A percentile compares a stretch with the other conserved stretches of the same genome.
Evolutionary conservation across 2,797 vertebrate genomes (phyloP).

Genomic region (Cheirogaleus major): DNA sequence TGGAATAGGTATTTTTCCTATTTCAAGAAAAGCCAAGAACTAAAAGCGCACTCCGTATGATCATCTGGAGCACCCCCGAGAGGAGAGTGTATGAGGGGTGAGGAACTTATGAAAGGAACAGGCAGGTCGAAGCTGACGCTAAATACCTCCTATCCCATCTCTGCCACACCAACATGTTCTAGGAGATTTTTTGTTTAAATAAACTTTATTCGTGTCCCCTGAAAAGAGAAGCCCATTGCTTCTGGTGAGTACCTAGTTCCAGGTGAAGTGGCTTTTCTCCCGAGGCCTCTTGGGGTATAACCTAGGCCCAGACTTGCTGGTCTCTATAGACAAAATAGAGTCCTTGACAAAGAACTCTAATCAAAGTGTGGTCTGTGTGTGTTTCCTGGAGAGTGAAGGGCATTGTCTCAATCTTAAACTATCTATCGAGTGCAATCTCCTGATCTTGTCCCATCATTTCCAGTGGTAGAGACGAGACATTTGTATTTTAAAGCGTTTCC

Average conservation of each 20-base stretch:
- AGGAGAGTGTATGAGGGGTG: not conserved
- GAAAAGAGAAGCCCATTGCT: not conserved
- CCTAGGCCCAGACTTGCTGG: not conserved
- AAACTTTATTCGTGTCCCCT: not conserved
- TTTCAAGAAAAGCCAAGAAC: not conserved
- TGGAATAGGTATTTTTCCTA: not conserved
- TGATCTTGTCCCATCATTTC: not conserved
- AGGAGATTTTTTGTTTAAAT: not conserved
- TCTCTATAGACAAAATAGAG: not conserved
- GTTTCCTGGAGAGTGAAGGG: not conserved
- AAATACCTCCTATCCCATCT: not conserved
- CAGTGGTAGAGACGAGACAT: not conserved
- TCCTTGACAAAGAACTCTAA: not conserved
- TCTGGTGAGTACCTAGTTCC: not conserved
- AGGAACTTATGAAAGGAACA: not conserved
- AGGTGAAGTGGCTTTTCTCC: not conserved
- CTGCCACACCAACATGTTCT: not conserved
- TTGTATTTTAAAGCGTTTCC: not conserved
- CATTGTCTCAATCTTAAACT: not conserved
- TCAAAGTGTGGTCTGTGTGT: not conserved
- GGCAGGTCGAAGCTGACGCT: not conserved
- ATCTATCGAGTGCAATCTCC: not conserved
- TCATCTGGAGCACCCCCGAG: not conserved
- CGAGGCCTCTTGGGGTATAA: not conserved
- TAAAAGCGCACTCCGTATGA: not conserved